Base-by-base conservation (phyloP, 2,888 invertebrate genomes). In the Amiota mariae region DNA sequence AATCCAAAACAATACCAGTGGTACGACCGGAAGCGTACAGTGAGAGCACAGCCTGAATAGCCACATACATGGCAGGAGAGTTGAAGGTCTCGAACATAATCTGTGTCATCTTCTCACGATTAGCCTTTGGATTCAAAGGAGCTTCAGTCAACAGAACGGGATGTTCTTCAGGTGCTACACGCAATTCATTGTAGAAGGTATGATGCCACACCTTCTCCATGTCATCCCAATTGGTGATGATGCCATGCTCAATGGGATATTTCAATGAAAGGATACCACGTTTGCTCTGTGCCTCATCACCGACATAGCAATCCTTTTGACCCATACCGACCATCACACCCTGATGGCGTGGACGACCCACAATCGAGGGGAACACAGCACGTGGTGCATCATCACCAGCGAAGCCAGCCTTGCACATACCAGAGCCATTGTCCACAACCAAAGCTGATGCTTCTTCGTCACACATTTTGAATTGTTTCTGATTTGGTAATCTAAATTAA, bases 131-230 rank as follows among this genome's bases (percentile, higher is more conserved):
- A 91, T 96, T 96, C 86, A 96, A 92, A 76, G 96, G 96, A 61
- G 96, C 96, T 90, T 96, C 96, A 68, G 96, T 96, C 84, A 96
- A 92, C 79, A 96, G 92, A 63, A 96, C 95, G 73, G 96, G 96
- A 90, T 96, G 96, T 89, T 97, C 96, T 90, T 96, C 97, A 71
- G 98, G 98, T 68, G 97, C 97, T 70, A 98, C 97, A 91, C 98
- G 94, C 89, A 98, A 93, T 91, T 98, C 97, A 90, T 98, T 98
- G 95, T 98, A 98, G 94, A 98, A 98, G 89, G 98, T 97, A 92
- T 98, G 98, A 91, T 98, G 98, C 98, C 98, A 98, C 92, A 98
- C 98, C 92, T 98, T 97, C 92, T 98, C 98, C 98, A 98, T 98
- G 88, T 98, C 98, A 88, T 98, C 97, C 98, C 98, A 98, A 93